Evolutionary conservation across 2,888 invertebrate genomes (phyloP).

Genomic region (Pyrochroa serraticornis): DNA sequence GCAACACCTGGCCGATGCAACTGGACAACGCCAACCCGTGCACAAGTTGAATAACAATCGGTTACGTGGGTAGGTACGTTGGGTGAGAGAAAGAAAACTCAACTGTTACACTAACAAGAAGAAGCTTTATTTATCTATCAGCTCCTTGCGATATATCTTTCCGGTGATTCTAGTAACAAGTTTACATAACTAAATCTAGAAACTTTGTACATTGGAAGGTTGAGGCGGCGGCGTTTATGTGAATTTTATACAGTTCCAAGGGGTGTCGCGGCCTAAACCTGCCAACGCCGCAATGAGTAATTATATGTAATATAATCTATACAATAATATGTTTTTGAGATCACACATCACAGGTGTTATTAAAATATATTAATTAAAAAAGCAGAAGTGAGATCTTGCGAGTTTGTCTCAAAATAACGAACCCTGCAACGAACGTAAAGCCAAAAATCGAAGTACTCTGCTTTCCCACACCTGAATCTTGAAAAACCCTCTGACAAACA

Average conservation of each 20-base stretch:
- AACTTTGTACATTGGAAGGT: slow-evolving; percentile 16
- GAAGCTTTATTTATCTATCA: slow-evolving; percentile 44
- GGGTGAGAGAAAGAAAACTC: slow-evolving; percentile 18
- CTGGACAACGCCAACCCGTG: slow-evolving; percentile 17
- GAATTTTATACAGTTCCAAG: background rate
- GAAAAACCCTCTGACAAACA: slow-evolving; percentile 20
- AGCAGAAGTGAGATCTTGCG: slow-evolving; percentile 48
- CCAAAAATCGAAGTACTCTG: slow-evolving; percentile 25
- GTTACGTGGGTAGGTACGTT: background rate
- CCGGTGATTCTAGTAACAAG: slow-evolving; percentile 48
- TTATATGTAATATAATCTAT: no score
- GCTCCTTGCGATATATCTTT: slow-evolving; percentile 45
- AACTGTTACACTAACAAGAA: slow-evolving; percentile 46
- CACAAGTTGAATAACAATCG: background rate
- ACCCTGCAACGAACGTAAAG: slow-evolving; percentile 31
- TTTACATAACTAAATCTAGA: slow-evolving; percentile 38
- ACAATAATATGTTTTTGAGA: slow-evolving; percentile 55
- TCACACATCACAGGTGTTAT: slow-evolving; percentile 71
- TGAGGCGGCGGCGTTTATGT: slow-evolving; percentile 10
- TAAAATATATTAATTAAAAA: slow-evolving; percentile 51
- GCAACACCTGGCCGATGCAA: slow-evolving; percentile 32
- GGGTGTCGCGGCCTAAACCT: no score
- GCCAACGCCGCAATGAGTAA: no score
- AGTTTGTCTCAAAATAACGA: slow-evolving; percentile 29
- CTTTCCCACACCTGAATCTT: slow-evolving; percentile 26